Conservation (phyloP, 2,113 vertebrate genomes). For the Hemicordylus capensis region DNA sequence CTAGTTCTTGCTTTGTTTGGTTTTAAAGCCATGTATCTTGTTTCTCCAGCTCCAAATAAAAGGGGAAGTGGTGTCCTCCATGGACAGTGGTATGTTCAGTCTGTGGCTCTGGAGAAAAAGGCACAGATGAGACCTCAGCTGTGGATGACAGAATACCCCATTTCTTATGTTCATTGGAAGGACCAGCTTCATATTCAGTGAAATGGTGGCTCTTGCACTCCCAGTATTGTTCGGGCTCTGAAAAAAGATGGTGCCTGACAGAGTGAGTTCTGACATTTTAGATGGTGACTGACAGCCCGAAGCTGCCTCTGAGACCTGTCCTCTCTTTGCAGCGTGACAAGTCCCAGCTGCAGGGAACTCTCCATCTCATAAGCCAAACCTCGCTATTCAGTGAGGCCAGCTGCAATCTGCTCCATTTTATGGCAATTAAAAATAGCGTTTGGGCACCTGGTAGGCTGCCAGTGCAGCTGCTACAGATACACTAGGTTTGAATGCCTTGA, state of each 20-base stretch:
- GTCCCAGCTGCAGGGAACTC: constrained; percentile 17
- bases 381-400: constrained; percentile 14
- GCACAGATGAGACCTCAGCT: neutral
- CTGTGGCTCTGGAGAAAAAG: neutral
- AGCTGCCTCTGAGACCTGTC: constrained; percentile 18
- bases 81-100: neutral
- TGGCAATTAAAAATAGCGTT: constrained; percentile 32
- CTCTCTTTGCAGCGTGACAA: constrained; percentile 26
- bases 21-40: neutral
- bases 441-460: constrained; percentile 26
- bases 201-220: constrained; percentile 13
- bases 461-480: constrained; percentile 22
- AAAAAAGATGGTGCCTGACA: neutral
- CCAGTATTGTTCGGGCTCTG: constrained; percentile 6
- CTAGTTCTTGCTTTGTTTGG: neutral
- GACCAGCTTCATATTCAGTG: neutral
- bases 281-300: constrained; percentile 23
- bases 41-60: neutral
- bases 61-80: neutral
- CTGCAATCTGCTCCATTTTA: constrained; percentile 40
- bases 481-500: constrained; percentile 7
- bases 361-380: constrained; percentile 25
- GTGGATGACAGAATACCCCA: neutral
- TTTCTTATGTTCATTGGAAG: constrained; percentile 14
- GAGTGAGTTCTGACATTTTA: constrained; percentile 19